Evolutionary conservation across 2,888 invertebrate species (phyloP), one percentile per base, ranked within the genome.

Genomic region (Oligia strigilis): DNA sequence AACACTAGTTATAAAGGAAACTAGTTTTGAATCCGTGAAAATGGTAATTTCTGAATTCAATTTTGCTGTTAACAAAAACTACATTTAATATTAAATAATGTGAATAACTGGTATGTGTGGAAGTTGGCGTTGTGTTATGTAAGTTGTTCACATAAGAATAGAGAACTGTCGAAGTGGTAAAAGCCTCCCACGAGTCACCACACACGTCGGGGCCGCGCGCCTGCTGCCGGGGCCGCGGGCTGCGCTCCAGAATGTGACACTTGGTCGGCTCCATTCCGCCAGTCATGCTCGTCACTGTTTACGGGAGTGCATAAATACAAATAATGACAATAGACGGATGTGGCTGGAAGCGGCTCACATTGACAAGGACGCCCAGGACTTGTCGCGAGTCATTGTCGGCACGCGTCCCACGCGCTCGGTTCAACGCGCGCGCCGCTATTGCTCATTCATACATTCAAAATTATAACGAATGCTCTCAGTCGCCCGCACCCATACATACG

Each of bases 401-500:
- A 93, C 95, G 94, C 96, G 94, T 92, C 96, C 96, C 96, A 96
- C 96, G 96, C 96, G 92, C 91, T 86, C 92, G 91, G 92, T 92
- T 93, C 94, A 92, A 93, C 94, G 62, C 62, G 94, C 94, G 94
- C 94, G 93, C 94, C 86, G 93, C 94, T 93, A 96, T 95, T 97
- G 95, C 96, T 96, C 97, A 97, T 97, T 97, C 97, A 97, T 97
- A 96, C 97, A 97, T 97, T 96, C 96, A 96, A 96, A 96, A 96
- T 96, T 94, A 97, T 96, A 96, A 96, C 96, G 95, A 96, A 95
- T 94, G 93, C 94, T 93, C 91, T 90, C 90, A 90, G 93, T 95
- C 95, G 95, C 96, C 96, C 96, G 96, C 96, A 95, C 97, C 97
- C 95, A 96, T 95, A 93, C 93, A 96, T 95, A 93, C 93, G 92